phyloP scores from a whole-genome alignment of 1,140 invertebrate genomes.

The Formica exsecta region DNA sequence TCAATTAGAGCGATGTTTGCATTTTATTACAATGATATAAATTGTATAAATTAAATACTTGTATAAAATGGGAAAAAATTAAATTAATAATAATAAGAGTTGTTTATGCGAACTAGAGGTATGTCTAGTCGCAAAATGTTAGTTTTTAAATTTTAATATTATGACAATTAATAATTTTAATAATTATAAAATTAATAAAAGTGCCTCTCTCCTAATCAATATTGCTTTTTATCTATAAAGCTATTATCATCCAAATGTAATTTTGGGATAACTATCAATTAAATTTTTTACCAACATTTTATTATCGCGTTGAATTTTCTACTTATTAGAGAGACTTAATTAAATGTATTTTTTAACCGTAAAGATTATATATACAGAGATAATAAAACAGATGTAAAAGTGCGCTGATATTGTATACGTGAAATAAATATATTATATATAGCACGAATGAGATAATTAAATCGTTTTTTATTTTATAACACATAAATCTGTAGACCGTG shows the following conservation, averaged over 20 bases:
- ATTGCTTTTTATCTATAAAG: conserved; percentile 16
- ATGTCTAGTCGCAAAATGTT: neutral
- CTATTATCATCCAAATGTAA: neutral
- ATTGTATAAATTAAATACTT: neutral
- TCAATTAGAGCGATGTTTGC: neutral
- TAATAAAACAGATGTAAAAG: conserved; percentile 15
- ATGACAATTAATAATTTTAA: too few species aligned
- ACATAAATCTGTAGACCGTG: neutral
- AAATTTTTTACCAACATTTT: conserved; percentile 26
- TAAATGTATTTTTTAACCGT: conserved; percentile 45
- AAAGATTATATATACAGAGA: neutral
- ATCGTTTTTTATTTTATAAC: conserved; percentile 13
- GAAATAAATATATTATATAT: conserved; percentile 38
- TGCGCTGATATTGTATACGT: conserved; percentile 23
- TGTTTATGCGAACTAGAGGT: neutral
- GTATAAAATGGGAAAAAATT: neutral
- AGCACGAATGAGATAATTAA: conserved; percentile 2
- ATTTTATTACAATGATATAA: neutral
- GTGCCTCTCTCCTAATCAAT: neutral
- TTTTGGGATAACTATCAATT: conserved; percentile 29
- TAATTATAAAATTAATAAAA: neutral
- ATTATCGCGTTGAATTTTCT: conserved; percentile 19
- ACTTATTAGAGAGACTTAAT: conserved; percentile 4
- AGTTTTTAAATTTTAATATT: neutral
- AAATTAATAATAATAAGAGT: conserved; percentile 14